Percentiles rank a stretch among this genome's conserved stretches.
Conservation (phyloP, 1,140 invertebrate genomes). For the Galendromus occidentalis region DNA sequence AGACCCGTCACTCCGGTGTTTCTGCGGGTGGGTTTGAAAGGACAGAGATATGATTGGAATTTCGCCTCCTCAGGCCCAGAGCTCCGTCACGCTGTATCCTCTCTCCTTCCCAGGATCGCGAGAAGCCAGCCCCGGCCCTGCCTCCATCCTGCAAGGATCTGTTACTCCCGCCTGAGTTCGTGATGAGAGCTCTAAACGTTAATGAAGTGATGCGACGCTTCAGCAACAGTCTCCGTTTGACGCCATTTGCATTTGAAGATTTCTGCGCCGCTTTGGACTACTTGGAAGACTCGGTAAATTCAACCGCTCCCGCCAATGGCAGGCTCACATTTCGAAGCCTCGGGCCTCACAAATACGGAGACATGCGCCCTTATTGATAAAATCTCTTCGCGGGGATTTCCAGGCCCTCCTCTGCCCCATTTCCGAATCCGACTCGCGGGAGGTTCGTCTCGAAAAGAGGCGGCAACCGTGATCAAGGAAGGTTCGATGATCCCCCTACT, state of each 20-base stretch:
- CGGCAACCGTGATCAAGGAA: no score
- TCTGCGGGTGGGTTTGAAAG: conserved; percentile 19
- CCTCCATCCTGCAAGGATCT: conserved; percentile 79
- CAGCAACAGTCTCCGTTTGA: conserved; percentile 62
- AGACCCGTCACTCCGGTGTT: conserved; percentile 25
- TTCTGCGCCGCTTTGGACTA: conserved; percentile 74
- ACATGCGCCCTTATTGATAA: background rate
- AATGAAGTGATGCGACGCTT: conserved; percentile 92
- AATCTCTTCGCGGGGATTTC: conserved; percentile 10
- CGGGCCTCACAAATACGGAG: background rate
- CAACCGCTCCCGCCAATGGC: no score
- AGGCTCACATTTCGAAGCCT: no score
- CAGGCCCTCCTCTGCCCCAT: conserved; percentile 63
- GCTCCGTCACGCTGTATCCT: no score
- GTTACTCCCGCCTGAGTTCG: conserved; percentile 48
- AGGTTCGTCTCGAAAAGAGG: background rate
- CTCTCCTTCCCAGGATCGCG: conserved; percentile 27
- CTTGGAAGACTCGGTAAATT: conserved; percentile 46
- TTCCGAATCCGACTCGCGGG: background rate
- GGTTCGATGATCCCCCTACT: no score
- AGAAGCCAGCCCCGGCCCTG: conserved; percentile 50
- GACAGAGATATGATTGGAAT: background rate
- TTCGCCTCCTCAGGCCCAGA: background rate
- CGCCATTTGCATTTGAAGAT: conserved; percentile 86
- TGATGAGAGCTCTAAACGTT: conserved; percentile 58